Percentiles rank a stretch among this genome's conserved stretches.
phyloP scores from a whole-genome alignment of 2,888 invertebrate genomes.

The Latheticus oryzae region DNA sequence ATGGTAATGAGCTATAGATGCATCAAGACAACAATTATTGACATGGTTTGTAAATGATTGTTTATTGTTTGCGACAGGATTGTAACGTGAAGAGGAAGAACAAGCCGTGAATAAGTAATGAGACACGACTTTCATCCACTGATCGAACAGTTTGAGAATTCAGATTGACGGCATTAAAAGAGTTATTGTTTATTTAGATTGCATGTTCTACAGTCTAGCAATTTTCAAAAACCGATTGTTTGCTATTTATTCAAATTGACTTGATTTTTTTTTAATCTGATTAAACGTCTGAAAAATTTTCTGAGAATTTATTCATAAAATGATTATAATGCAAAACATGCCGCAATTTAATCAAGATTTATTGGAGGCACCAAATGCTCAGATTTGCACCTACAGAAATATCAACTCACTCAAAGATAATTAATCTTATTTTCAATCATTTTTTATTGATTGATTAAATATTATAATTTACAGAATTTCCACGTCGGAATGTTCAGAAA shows the following conservation, averaged over 20 bases:
- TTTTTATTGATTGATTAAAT: neutral
- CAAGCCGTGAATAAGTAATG: conserved; percentile 26
- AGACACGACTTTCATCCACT: conserved; percentile 18
- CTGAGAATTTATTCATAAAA: conserved; percentile 37
- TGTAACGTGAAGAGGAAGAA: conserved; percentile 34
- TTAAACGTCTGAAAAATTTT: conserved; percentile 9
- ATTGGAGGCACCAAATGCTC: conserved; percentile 31
- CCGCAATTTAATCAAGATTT: conserved; percentile 36
- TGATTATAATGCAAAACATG: conserved; percentile 38
- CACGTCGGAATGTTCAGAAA: conserved; percentile 50
- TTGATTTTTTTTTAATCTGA: conserved; percentile 15
- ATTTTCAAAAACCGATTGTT: conserved; percentile 19
- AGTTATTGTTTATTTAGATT: conserved; percentile 37
- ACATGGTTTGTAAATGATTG: conserved; percentile 25
- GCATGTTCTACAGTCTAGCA: conserved; percentile 21
- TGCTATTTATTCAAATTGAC: conserved; percentile 17
- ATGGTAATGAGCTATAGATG: conserved; percentile 10
- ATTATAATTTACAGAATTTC: conserved; percentile 17
- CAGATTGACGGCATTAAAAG: conserved; percentile 30
- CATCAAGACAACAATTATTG: conserved; percentile 29
- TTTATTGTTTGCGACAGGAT: conserved; percentile 32
- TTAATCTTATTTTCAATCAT: neutral
- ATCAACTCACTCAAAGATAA: too few relatives aligned
- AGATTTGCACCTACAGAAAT: neutral
- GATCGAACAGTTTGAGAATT: conserved; percentile 26